phyloP scores from a whole-genome alignment of 2,888 invertebrate species.

The Amitus sp. region DNA sequence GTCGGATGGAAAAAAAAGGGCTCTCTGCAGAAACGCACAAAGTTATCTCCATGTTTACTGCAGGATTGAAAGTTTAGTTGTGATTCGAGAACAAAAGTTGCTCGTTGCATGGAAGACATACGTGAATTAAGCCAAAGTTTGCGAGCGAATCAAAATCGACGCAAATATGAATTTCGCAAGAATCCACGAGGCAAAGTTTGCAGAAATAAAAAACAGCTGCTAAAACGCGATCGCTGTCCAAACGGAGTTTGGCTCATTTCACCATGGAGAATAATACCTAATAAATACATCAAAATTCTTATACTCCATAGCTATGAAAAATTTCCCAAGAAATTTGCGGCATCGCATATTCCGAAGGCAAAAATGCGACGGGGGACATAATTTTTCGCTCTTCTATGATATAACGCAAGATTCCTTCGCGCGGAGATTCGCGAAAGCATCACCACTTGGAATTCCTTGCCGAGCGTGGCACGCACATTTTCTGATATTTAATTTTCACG shows the following conservation, averaged over 20 bases:
- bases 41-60: constrained; percentile 19
- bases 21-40: no score
- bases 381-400: not conserved
- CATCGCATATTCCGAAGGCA: constrained; percentile 1
- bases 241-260: not conserved
- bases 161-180: no score
- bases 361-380: constrained; percentile 2
- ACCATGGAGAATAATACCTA: constrained; percentile 2
- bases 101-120: no score
- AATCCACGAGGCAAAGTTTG: no score
- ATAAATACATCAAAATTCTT: constrained; percentile 2
- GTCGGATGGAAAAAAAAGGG: constrained; percentile 20
- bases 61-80: not conserved
- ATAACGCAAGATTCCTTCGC: constrained; percentile 3
- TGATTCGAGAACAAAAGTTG: not conserved
- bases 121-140: no score
- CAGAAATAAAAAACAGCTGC: no score
- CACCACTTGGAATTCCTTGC: constrained; percentile 1
- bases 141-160: no score
- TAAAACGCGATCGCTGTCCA: not conserved
- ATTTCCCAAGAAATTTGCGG: constrained; percentile 1
- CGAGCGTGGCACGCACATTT: not conserved
- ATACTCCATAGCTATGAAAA: constrained; percentile 1
- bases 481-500: constrained; percentile 8
- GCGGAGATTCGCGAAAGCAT: not conserved